A percentile compares a stretch with the other conserved stretches of the same genome.
phyloP scores from a whole-genome alignment of 2,797 vertebrate species.

The Huso huso region DNA sequence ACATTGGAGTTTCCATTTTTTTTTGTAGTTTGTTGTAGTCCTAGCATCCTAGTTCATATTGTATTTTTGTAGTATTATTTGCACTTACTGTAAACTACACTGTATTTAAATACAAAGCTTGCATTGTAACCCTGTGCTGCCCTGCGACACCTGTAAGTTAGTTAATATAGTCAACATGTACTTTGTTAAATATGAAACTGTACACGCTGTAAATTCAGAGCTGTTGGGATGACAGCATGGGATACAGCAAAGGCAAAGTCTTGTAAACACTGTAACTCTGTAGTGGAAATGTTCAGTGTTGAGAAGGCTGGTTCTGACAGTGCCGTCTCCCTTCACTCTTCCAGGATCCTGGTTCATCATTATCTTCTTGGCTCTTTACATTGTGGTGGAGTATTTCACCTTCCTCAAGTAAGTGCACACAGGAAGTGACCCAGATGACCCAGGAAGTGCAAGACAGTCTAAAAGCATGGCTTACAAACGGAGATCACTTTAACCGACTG shows the following conservation, averaged over 20 bases:
- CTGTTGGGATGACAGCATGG: background rate
- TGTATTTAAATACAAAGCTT: too few species aligned
- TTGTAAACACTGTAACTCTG: background rate
- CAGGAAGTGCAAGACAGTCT: too few species aligned
- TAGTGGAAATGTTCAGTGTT: background rate
- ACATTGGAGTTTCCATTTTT: too few species aligned
- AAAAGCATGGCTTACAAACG: too few species aligned
- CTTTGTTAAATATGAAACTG: background rate
- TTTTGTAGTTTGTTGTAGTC: too few species aligned
- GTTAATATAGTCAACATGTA: background rate
- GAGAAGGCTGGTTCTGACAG: background rate
- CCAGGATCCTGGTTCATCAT: slow-evolving; percentile 40
- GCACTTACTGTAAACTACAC: too few species aligned
- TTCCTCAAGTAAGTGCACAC: slow-evolving; percentile 42
- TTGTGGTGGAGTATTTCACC: slow-evolving; percentile 45
- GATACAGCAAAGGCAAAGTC: background rate
- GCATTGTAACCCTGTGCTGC: too few species aligned
- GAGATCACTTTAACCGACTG: too few species aligned
- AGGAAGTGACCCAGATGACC: too few species aligned
- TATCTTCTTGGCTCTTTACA: slow-evolving; percentile 46
- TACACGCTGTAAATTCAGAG: background rate
- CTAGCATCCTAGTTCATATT: too few species aligned
- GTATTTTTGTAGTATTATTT: too few species aligned
- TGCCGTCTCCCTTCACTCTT: background rate
- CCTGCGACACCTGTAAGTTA: background rate